Percentiles rank a stretch among this genome's conserved stretches.
Conservation (phyloP, 2,888 invertebrate genomes). For the Tiliacea aurago region DNA sequence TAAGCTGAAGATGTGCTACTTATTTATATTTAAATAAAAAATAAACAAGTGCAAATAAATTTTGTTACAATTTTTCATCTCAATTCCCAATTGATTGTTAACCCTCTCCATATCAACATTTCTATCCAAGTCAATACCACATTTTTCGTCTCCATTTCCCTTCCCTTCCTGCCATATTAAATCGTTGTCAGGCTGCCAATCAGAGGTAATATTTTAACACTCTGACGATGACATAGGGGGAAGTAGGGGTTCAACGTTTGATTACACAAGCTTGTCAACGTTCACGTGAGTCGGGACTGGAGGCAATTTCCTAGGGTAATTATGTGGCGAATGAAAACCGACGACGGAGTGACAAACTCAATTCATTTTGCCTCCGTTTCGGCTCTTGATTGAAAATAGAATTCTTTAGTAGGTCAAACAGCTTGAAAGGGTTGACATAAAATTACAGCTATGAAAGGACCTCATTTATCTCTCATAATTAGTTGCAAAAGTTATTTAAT, state of each 20-base stretch:
- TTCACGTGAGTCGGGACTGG: slow-evolving; percentile 69
- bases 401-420: slow-evolving; percentile 48
- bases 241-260: slow-evolving; percentile 51
- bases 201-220: slow-evolving; percentile 52
- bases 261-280: slow-evolving; percentile 61
- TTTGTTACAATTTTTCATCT: not conserved
- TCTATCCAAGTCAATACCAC: not conserved
- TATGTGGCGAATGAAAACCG: slow-evolving; percentile 85
- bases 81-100: not conserved
- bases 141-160: slow-evolving; percentile 16
- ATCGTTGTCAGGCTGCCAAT: slow-evolving; percentile 41
- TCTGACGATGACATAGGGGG: slow-evolving; percentile 25
- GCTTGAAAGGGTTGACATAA: slow-evolving; percentile 42
- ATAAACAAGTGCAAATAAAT: too few relatives aligned
- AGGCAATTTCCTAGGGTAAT: slow-evolving; percentile 87
- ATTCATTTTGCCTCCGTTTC: slow-evolving; percentile 72
- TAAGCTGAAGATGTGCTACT: not conserved
- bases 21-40: not conserved
- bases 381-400: slow-evolving; percentile 52
- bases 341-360: slow-evolving; percentile 76
- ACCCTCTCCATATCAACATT: not conserved
- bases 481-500: slow-evolving; percentile 33
- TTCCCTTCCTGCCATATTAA: slow-evolving; percentile 8
- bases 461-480: slow-evolving; percentile 30
- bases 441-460: slow-evolving; percentile 30